These are phyloP conservation scores for Scomber scombrus DNA, from an alignment of 2,113 vertebrate genomes.

Conservation along the genomic window DNA sequence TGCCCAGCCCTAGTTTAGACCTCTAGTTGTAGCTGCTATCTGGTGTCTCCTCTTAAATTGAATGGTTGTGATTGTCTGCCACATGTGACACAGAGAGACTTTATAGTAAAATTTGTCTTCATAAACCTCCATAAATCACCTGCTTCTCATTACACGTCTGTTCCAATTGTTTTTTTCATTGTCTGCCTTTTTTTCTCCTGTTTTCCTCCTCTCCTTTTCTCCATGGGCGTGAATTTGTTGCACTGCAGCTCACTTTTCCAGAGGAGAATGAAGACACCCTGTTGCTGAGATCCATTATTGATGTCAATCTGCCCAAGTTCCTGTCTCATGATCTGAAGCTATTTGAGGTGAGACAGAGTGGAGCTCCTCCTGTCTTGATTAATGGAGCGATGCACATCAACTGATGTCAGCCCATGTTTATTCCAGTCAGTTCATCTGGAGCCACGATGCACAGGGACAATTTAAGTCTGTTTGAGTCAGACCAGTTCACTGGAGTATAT, in stretches of 20 bases:
- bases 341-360: slow-evolving; percentile 88
- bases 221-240: slow-evolving; percentile 46
- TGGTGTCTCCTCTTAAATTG: slow-evolving; percentile 2
- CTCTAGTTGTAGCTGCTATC: slow-evolving; percentile 26
- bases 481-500: slow-evolving; percentile 8
- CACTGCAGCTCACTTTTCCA: slow-evolving; percentile 89
- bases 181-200: background rate
- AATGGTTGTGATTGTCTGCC: background rate
- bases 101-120: background rate
- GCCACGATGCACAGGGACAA: slow-evolving; percentile 11
- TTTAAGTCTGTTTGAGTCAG: slow-evolving; percentile 40
- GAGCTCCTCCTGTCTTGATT: slow-evolving; percentile 33
- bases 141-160: background rate
- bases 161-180: background rate
- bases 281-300: slow-evolving; percentile 92
- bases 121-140: background rate
- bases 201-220: background rate
- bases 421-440: slow-evolving; percentile 47
- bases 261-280: slow-evolving; percentile 92
- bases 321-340: slow-evolving; percentile 92
- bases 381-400: slow-evolving; percentile 33
- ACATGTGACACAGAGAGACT: background rate
- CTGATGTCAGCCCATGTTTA: slow-evolving; percentile 47
- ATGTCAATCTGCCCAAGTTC: slow-evolving; percentile 94
- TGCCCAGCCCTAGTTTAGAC: slow-evolving; percentile 14